A percentile compares a stretch with the other conserved stretches of the same genome.
phyloP scores from a whole-genome alignment of 2,113 vertebrate genomes.

The Hippocampus barbouri region DNA sequence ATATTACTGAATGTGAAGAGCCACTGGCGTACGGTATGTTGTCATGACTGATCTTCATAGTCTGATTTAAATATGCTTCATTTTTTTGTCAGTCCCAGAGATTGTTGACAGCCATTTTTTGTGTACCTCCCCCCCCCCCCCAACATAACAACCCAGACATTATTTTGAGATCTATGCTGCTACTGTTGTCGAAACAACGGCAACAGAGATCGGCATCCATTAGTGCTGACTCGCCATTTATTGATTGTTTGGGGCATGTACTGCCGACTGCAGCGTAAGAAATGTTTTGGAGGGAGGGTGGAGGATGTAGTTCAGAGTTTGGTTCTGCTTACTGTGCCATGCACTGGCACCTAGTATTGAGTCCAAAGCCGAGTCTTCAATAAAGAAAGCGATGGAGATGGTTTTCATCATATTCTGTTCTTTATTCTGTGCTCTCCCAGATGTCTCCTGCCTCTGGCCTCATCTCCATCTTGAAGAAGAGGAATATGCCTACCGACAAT shows the following conservation, averaged over 20 bases:
- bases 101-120: neutral
- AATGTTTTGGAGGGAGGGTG: neutral
- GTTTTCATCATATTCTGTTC: constrained; percentile 1
- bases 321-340: constrained; percentile 9
- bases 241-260: neutral
- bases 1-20: neutral
- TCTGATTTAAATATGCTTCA: neutral
- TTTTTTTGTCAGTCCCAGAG: neutral
- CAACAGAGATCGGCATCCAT: neutral
- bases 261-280: neutral
- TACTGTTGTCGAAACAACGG: neutral
- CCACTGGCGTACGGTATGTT: too few relatives aligned
- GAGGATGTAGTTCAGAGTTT: constrained; percentile 4
- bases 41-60: too few relatives aligned
- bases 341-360: constrained; percentile 32
- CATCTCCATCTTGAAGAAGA: constrained; percentile 94
- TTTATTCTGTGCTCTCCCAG: constrained; percentile 58
- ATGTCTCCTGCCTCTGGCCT: constrained; percentile 80
- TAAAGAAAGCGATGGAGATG: neutral
- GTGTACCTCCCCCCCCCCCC: too few relatives aligned
- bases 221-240: neutral
- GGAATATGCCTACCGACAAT: constrained; percentile 47
- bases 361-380: neutral
- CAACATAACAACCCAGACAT: too few relatives aligned
- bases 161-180: neutral